Base-by-base conservation (phyloP, 2,888 invertebrate genomes). In the Augiades crinisus region DNA sequence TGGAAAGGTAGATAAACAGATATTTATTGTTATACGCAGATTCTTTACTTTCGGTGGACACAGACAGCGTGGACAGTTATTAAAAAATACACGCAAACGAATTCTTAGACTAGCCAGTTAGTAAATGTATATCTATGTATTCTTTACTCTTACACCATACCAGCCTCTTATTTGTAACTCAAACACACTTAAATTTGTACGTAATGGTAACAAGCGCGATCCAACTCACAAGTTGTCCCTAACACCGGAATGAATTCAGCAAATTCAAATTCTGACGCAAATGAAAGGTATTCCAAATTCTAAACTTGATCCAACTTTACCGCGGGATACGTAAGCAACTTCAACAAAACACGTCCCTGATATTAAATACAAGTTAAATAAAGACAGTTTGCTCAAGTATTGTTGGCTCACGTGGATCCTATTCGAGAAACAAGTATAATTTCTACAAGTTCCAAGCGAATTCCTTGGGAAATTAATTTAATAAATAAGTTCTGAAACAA, bases 291-390 rank as follows among this genome's bases (percentile, higher is more conserved):
- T 76, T 78, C 67, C 67, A 68, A 78, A 82, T 76, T 81, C 72
- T 64, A 62, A 82, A 82, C 77, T 80, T 72, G 60, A 70, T 67
- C 57, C 68, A 74, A 67, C 71, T 76, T 64, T 58, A 68, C 63
- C 63, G 60, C 63, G 64, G 66, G 65, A 66, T 73, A 72, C 70
- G 67, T 67, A 67, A 58, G 54, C 58, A 60, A 83, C 68, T 84
- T 75, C 53, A 59, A 17, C 68, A 73, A 80, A 83, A 84, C 83
- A 81, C 80, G 82, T 83, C 70, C 65, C 72, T 69, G 64, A 83
- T 84, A 85, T 87, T 83, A 82, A 81, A 86, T 81, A 84, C 78
- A 81, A 85, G 77, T 81, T 75, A 79, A 77, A 81, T 81, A 78
- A 80, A 81, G 80, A 81, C 81, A 78, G 70, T 81, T 78, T 65